Evolutionary conservation across 2,113 vertebrate species (phyloP).

Genomic region (Sterrhoptilus dennistouni): DNA sequence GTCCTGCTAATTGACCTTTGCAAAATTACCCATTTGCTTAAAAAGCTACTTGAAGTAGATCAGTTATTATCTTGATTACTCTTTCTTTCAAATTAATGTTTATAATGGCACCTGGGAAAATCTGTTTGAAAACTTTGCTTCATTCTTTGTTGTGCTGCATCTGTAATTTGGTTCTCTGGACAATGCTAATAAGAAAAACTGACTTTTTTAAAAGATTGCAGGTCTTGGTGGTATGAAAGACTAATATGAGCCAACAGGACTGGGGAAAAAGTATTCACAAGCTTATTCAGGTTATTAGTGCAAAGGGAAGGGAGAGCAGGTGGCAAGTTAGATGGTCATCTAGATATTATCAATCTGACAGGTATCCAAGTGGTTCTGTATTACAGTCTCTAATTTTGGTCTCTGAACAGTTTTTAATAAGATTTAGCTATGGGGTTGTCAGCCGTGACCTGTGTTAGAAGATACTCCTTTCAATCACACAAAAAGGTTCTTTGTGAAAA

Average conservation of each 20-base stretch:
- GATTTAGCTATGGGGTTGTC: background rate
- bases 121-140: background rate
- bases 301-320: slow-evolving; percentile 10
- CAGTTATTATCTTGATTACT: background rate
- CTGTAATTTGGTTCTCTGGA: background rate
- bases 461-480: background rate
- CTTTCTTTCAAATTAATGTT: background rate
- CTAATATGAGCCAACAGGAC: background rate
- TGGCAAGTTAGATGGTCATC: slow-evolving; percentile 11
- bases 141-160: background rate
- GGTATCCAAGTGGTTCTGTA: slow-evolving; percentile 21
- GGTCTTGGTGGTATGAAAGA: background rate
- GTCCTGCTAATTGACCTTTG: background rate
- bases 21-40: slow-evolving; percentile 11
- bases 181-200: background rate
- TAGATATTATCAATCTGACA: slow-evolving; percentile 5
- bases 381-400: slow-evolving; percentile 35
- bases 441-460: background rate
- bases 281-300: slow-evolving; percentile 13
- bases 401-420: slow-evolving; percentile 35
- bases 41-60: background rate
- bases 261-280: background rate
- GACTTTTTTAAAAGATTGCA: background rate
- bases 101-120: slow-evolving; percentile 27
- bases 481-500: slow-evolving; percentile 34